Evolutionary conservation across 2,888 invertebrate species (phyloP).

Genomic region (Athalia cordata): DNA sequence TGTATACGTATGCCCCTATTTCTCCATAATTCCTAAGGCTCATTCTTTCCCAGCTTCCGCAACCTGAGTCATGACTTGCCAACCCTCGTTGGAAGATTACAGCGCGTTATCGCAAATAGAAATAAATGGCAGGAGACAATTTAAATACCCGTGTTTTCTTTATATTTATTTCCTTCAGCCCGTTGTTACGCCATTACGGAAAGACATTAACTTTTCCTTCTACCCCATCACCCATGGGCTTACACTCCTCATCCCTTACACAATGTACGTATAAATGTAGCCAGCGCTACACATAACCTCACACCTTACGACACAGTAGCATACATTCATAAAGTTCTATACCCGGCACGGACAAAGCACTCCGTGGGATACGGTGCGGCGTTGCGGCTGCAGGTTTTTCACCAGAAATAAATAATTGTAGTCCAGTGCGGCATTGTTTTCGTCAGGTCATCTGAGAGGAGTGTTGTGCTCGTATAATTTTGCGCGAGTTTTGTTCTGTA

Average conservation of each 20-base stretch:
- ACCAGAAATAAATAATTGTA: slow-evolving; percentile 17
- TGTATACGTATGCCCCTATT: too few relatives aligned
- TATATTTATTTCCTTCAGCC: slow-evolving; percentile 21
- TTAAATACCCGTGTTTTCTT: slow-evolving; percentile 37
- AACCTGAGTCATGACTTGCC: slow-evolving; percentile 26
- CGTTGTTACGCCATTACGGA: slow-evolving; percentile 26
- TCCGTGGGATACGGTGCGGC: not conserved
- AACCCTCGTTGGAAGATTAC: slow-evolving; percentile 42
- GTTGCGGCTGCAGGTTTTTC: slow-evolving; percentile 1
- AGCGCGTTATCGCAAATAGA: slow-evolving; percentile 39
- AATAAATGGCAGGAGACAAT: slow-evolving; percentile 40
- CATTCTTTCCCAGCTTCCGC: slow-evolving; percentile 36
- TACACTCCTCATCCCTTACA: not conserved
- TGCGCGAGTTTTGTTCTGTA: not conserved
- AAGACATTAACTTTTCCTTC: slow-evolving; percentile 25
- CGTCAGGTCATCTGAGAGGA: slow-evolving; percentile 18
- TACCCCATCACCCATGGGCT: not conserved
- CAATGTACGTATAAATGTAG: not conserved
- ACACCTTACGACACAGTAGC: not conserved
- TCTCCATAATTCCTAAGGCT: not conserved
- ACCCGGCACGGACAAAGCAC: slow-evolving; percentile 19
- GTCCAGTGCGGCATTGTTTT: slow-evolving; percentile 21
- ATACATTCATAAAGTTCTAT: slow-evolving; percentile 2
- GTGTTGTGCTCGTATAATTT: slow-evolving; percentile 11
- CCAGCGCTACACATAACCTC: too few relatives aligned